Base-by-base conservation (phyloP, 2,113 vertebrate genomes). In the Melierax canorus region DNA sequence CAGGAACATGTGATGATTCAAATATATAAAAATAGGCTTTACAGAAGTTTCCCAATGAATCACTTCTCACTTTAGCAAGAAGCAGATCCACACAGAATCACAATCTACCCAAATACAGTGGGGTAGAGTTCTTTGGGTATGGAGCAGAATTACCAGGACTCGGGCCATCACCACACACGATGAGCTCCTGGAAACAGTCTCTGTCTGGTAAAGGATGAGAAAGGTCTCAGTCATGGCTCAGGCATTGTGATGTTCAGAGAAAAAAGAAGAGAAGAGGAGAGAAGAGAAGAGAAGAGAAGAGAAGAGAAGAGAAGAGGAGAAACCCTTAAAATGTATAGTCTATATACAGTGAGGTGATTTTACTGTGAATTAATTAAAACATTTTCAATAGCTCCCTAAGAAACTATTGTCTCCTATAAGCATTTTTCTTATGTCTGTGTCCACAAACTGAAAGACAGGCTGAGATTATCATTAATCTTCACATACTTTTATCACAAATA, bases 11-110 rank as follows among this genome's bases (percentile, higher is more conserved):
- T 41, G 48, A 64, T 95, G 68, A 91, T 59, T 91, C 77, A 94
- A 78, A 81, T 53, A 71, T 41, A 73, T 29, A 86, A 94, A 92
- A 84, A 95, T n/a, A 93, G 56, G 38, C 13, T 87, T 87, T 66
- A 67, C 3, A 19, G 64, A 85, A 55, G n/a, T 81, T 93, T 89
- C n/a, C 9, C 24, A 32, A 26, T 1, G 1, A 62, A n/a, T 41
- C 6, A 5, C 27, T 46, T 84, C 59, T 69, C 43, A 21, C 30
- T 77, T 69, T 13, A 74, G 15, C 56, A 43, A 67, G n/a, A 94
- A 71, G 17, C 24, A 67, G n/a, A 63, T 62, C n/a, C 10, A 75
- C 38, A 36, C 13, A n/a, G 46, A 63, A 63, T 15, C 78, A 23
- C 41, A 75, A 30, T 67, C 29, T 59, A n/a, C 14, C n/a, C 46